Evolutionary conservation across 1,140 invertebrate species (phyloP).

Genomic region (Pentalonia nigronervosa): DNA sequence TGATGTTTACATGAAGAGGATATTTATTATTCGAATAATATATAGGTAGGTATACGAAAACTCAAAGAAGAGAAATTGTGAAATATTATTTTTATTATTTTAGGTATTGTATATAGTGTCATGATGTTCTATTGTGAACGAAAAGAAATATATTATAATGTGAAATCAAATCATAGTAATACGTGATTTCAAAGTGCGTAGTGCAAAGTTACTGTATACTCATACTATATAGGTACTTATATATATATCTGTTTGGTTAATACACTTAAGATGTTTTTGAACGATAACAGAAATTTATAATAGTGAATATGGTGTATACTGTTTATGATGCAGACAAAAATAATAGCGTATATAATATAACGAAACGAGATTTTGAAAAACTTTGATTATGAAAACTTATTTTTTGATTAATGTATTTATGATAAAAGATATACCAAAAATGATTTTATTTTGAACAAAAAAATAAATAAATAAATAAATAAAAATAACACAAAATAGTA

Average conservation of each 20-base stretch:
- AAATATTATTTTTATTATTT: background rate
- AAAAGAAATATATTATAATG: conserved; percentile 1
- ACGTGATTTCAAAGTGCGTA: background rate
- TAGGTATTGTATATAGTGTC: background rate
- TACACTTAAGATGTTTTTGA: background rate
- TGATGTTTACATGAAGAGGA: background rate
- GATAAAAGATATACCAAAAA: background rate
- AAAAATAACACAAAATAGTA: background rate
- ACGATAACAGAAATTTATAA: background rate
- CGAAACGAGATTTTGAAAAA: background rate
- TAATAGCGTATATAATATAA: background rate
- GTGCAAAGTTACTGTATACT: background rate
- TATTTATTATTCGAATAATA: background rate
- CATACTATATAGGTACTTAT: too few relatives aligned
- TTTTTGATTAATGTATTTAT: background rate
- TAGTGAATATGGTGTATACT: background rate
- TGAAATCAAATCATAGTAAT: background rate
- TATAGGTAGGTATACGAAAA: background rate
- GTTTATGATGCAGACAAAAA: background rate
- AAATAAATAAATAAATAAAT: background rate
- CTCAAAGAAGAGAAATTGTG: background rate
- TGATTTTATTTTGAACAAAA: background rate
- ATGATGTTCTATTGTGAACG: background rate
- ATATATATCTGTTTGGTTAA: background rate
- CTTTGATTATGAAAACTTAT: background rate